Base-by-base conservation (phyloP, 1,140 invertebrate genomes). In the Nephotettix cincticeps region DNA sequence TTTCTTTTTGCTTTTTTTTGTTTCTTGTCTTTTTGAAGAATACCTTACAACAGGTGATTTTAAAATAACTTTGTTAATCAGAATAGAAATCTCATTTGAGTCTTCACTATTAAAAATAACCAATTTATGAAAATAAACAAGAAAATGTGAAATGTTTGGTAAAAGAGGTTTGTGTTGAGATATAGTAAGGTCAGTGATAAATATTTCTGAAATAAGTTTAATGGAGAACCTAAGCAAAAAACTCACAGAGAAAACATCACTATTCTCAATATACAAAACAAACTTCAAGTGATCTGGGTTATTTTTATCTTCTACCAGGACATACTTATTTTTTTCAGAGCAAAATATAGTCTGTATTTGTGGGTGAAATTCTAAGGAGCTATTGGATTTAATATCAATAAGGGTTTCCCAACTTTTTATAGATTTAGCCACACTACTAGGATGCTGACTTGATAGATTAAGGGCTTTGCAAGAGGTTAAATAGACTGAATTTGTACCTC, bases 1-100 rank as follows among this genome's bases (percentile, higher is more conserved):
- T 40, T 47, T 58, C 32, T 30, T 43, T 70, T 63, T 71, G 14
- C 17, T 64, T 23, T 63, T 70, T 70, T 69, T 28, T 51, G 21
- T 28, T 29, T 30, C 1, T 28, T 25, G 11, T 54, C 9, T 6
- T 23, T 1, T 43, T 29, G 21, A 14, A 29, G 25, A 17, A 19
- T 14, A 6, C 19, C 27, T 45, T n/a, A n/a, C 25, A 11, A 61
- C 13, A 25, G 56, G n/a, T 61, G 56, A 27, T 14, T 9, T 29
- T 4, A 14, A 28, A 27, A 29, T 27, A 25, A 21, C n/a, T 6
- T 61, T 23, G 13, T 4, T 28, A 2, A 6, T 9, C 2, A 61
- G 25, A 61, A 6, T 9, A 25, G 28, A 61, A n/a, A 11, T 27
- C 25, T 61, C 13, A 19, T 17, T 51, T 21, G 14, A 9, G 6